These are phyloP conservation scores for Pachypsylla venusta DNA, from an alignment of 1,140 invertebrate species.

Conservation along the genomic window DNA sequence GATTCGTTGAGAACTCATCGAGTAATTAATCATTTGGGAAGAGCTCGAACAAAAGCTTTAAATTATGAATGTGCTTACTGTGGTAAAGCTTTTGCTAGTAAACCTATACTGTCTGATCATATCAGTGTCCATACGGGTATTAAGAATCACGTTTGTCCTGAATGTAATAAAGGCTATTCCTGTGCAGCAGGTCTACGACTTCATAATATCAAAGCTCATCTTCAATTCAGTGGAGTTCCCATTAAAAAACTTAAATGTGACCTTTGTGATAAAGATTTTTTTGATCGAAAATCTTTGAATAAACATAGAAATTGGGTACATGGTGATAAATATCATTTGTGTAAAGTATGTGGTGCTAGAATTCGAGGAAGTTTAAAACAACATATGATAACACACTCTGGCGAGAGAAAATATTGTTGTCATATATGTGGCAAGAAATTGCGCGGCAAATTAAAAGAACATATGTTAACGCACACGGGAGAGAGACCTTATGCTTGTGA, in stretches of 20 bases:
- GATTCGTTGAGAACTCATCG: not conserved
- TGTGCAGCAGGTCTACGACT: not conserved
- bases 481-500: conserved; percentile 35
- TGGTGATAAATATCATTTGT: not conserved
- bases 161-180: not conserved
- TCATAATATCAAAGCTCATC: not conserved
- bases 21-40: not conserved
- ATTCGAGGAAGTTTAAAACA: conserved; percentile 48
- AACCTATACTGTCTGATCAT: not conserved
- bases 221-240: conserved; percentile 3
- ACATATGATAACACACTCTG: conserved; percentile 57
- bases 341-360: conserved; percentile 2
- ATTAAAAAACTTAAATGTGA: conserved; percentile 5
- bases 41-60: not conserved
- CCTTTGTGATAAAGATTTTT: not conserved
- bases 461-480: conserved; percentile 18
- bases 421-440: conserved; percentile 2
- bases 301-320: not conserved
- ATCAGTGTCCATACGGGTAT: not conserved
- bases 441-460: conserved; percentile 24
- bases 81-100: not conserved
- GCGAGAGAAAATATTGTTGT: conserved; percentile 33
- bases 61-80: conserved; percentile 4
- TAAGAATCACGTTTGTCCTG: not conserved
- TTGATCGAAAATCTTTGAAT: not conserved